These are phyloP conservation scores for Pagetopsis macropterus DNA, from an alignment of 2,797 vertebrate species.

Conservation along the genomic window DNA sequence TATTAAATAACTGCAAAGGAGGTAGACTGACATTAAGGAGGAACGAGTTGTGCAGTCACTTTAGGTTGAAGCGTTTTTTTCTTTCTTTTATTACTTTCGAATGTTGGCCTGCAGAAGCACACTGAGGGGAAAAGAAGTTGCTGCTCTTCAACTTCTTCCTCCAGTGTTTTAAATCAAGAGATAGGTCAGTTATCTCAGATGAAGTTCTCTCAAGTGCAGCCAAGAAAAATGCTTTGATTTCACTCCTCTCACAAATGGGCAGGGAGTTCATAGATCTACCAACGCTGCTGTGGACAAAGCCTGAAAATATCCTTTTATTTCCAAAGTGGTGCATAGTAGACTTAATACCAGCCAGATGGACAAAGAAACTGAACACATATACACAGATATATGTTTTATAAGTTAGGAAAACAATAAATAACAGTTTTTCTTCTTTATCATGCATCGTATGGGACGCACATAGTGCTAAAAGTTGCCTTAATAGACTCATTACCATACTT, in stretches of 20 bases:
- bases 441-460: slow-evolving; percentile 16
- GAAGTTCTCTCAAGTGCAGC: slow-evolving; percentile 46
- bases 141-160: slow-evolving; percentile 27
- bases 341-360: slow-evolving; percentile 5
- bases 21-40: not conserved
- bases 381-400: not conserved
- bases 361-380: slow-evolving; percentile 20
- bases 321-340: slow-evolving; percentile 31
- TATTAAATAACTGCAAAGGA: not conserved
- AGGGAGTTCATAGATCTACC: slow-evolving; percentile 39
- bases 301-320: slow-evolving; percentile 40
- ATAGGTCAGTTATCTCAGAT: slow-evolving; percentile 49
- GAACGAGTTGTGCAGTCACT: not conserved
- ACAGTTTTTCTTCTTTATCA: not conserved
- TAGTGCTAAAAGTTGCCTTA: slow-evolving; percentile 23
- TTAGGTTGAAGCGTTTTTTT: not conserved
- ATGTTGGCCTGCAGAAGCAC: slow-evolving; percentile 15
- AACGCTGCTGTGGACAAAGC: slow-evolving; percentile 31
- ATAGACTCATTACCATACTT: slow-evolving; percentile 42
- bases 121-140: slow-evolving; percentile 12
- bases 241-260: slow-evolving; percentile 44
- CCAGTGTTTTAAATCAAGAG: slow-evolving; percentile 39
- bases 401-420: not conserved
- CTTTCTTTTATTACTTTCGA: slow-evolving; percentile 3
- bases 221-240: slow-evolving; percentile 67